Evolutionary conservation across 1,140 invertebrate genomes (phyloP).

Genomic region (Pogonus chalceus): DNA sequence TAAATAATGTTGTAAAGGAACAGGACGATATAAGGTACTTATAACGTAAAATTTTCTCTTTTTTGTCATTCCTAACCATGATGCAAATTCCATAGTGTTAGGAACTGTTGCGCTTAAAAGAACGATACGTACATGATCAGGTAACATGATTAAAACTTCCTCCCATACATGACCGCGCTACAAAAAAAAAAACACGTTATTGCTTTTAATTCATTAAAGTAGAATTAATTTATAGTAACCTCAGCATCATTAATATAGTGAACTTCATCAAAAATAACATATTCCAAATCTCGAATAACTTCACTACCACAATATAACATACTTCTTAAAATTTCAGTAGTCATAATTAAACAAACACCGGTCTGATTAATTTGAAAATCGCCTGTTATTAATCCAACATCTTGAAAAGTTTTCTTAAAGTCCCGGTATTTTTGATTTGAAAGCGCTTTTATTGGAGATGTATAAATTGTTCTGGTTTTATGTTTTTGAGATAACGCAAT

Average conservation of each 20-base stretch:
- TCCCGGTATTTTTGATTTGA: slow-evolving; percentile 99
- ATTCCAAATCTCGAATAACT: slow-evolving; percentile 90
- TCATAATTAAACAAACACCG: slow-evolving; percentile 96
- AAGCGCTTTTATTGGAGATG: slow-evolving; percentile 97
- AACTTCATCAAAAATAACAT: slow-evolving; percentile 99
- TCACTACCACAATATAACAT: slow-evolving; percentile 96
- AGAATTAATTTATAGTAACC: no score
- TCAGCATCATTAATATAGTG: slow-evolving; percentile 98
- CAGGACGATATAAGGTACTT: slow-evolving; percentile 84
- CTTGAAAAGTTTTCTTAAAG: slow-evolving; percentile 85
- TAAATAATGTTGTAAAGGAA: slow-evolving; percentile 89
- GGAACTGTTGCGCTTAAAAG: slow-evolving; percentile 97
- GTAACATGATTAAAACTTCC: slow-evolving; percentile 93
- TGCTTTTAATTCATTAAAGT: no score
- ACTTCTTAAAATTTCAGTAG: slow-evolving; percentile 94
- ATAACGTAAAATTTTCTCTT: slow-evolving; percentile 91
- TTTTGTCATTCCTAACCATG: slow-evolving; percentile 94
- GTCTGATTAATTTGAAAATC: slow-evolving; percentile 93
- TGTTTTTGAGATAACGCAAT: slow-evolving; percentile 87
- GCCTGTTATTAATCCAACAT: slow-evolving; percentile 91
- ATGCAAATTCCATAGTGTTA: slow-evolving; percentile 91
- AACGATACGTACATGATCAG: slow-evolving; percentile 89
- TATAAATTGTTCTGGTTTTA: slow-evolving; percentile 93
- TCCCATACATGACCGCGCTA: slow-evolving; percentile 98
- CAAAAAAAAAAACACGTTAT: slow-evolving; percentile 25